Base-by-base conservation (phyloP, 2,888 invertebrate genomes). In the Eupithecia tripunctaria region DNA sequence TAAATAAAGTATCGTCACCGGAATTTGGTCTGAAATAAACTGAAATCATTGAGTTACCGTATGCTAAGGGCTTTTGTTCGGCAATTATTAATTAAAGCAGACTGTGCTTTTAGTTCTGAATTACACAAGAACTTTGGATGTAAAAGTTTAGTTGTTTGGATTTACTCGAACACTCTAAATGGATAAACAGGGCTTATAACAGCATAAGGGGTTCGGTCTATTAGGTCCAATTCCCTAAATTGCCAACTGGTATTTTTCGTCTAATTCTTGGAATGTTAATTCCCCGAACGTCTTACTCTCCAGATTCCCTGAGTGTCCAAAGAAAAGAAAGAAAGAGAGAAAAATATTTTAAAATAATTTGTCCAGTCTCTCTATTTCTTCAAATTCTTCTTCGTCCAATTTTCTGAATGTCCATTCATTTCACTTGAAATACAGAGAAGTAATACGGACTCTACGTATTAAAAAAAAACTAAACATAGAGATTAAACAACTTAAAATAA, bases 1-100 rank as follows among this genome's bases (percentile, higher is more conserved):
- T 67, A 74, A 76, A 78, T 78, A 71, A 73, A 72, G 69, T 70
- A 75, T 73, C 73, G 68, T 75, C 27, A 60, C 68, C 47, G 72
- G 60, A 29, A 67, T 72, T 59, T 64, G 67, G 67, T 32, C 64
- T 67, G 15, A 74, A 71, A 73, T 70, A 70, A 67, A 67, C 68
- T 63, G 38, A 71, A 67, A 74, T 63, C 47, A 56, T 25, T 67
- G 14, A 56, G 70, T 29, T 65, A 47, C 43, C 38, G 65, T 60
- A 38, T n/a, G 47, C 62, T 65, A 21, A 29, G 29, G 21, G 60
- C 51, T 71, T 67, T 74, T 74, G 68, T 47, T 71, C 15, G 47
- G 36, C 64, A 70, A 43, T 68, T 67, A 68, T 68, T 70, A 29
- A 68, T 56, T 65, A 38, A 59, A 70, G 36, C 64, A 66, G 65